Base-by-base conservation (phyloP, 2,797 vertebrate genomes). In the Acomys russatus region DNA sequence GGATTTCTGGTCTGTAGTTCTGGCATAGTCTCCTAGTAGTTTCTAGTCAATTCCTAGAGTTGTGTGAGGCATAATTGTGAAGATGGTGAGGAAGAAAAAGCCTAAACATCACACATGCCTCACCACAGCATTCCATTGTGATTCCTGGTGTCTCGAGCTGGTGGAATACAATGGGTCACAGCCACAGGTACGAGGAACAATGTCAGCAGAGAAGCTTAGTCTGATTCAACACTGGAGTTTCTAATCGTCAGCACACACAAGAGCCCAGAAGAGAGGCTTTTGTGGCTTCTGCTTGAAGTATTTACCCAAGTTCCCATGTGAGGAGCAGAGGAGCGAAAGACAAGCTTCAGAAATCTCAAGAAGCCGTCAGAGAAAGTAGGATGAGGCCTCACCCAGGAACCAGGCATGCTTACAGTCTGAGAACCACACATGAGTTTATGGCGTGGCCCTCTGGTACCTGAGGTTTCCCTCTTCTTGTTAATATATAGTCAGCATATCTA, bases 171-270 rank as follows among this genome's bases (percentile, higher is more conserved):
- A 79, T 14, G 73, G 56, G 44, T 44, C 23, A 82, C 10, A 44
- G 5, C 74, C 23, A 3, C n/a, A 28, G 14, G 15, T 17, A 44
- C 17, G 18, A 28, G 92, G 98, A 97, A 96, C 98, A 98, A 5
- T 33, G 33, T 85, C 44, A 85, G 44, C 23, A 22, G 44, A 33
- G 14, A 78, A 54, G 51, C 15, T 30, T 12, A 51, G 28, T 51
- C 49, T 30, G 30, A 78, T 54, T 78, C 44, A 51, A 68, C 66
- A 44, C 44, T 74, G 35, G 17, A 78, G 51, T 76, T 73, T 59
- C 14, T 68, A 70, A 5, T 38, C 30, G 71, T 91, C 10, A 85
- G n/a, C 54, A 80, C 8, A 66, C 23, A 38, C 25, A 22, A 93
- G 54, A 80, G 14, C 28, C 17, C 59, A 80, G 59, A 35, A 76